Conservation (phyloP, 2,797 vertebrate genomes). For the Chaenodraco wilsoni region DNA sequence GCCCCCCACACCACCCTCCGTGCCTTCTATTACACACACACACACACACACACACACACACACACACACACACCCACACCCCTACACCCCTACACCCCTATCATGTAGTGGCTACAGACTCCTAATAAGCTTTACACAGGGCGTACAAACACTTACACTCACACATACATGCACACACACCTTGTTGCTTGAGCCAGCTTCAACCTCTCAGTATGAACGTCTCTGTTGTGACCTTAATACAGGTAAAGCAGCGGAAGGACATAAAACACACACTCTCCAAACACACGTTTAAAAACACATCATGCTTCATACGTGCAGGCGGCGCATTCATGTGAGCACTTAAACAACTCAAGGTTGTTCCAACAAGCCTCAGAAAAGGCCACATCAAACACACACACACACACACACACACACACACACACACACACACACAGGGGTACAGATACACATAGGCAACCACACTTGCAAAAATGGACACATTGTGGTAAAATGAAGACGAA, state of each 20-base stretch:
- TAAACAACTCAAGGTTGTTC: conserved; percentile 62
- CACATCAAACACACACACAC: conserved; percentile 43
- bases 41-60: too few species aligned
- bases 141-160: conserved; percentile 39
- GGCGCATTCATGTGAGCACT: conserved; percentile 54
- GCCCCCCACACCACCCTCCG: conserved; percentile 78
- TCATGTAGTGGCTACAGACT: conserved; percentile 56
- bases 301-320: conserved; percentile 55
- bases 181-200: too few species aligned
- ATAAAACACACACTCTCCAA: conserved; percentile 23
- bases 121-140: conserved; percentile 64
- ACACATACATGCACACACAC: too few species aligned
- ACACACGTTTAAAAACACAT: conserved; percentile 29
- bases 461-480: conserved; percentile 74
- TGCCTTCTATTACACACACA: conserved; percentile 80
- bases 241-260: too few species aligned
- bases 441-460: conserved; percentile 64
- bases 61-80: conserved; percentile 6
- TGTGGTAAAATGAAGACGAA: conserved; percentile 69
- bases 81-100: conserved; percentile 47
- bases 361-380: conserved; percentile 71
- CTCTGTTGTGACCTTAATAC: too few species aligned
- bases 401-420: conserved; percentile 36
- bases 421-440: conserved; percentile 57
- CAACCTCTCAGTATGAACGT: too few species aligned